Evolutionary conservation across 1,140 invertebrate genomes (phyloP).

Genomic region (Drosophila kepulauana): DNA sequence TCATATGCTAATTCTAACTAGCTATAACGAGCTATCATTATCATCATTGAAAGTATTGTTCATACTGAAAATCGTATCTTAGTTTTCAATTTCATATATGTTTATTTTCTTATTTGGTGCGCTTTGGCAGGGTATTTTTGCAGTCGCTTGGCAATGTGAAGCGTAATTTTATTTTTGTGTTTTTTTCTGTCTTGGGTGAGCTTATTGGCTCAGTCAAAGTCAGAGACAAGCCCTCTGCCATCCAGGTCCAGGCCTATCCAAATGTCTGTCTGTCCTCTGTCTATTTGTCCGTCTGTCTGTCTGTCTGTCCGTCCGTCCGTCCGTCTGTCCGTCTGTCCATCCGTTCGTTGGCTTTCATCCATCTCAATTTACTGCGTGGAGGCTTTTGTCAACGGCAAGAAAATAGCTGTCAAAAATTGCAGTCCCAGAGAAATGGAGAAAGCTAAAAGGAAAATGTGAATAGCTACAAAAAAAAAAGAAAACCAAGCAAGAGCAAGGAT

Average conservation of each 20-base stretch:
- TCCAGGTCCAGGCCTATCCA: slow-evolving; percentile 7
- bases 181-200: slow-evolving; percentile 2
- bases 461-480: not conserved
- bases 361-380: slow-evolving; percentile 60
- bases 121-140: not conserved
- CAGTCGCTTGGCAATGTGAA: not conserved
- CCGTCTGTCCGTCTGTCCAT: slow-evolving; percentile 3
- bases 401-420: slow-evolving; percentile 58
- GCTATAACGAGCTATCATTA: too few species aligned
- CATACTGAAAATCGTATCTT: too few species aligned
- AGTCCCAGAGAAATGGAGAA: slow-evolving; percentile 18
- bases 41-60: too few species aligned
- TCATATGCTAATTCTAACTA: too few species aligned
- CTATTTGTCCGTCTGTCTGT: slow-evolving; percentile 4
- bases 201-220: slow-evolving; percentile 46
- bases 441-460: slow-evolving; percentile 12
- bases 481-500: not conserved
- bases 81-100: too few species aligned
- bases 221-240: slow-evolving; percentile 33
- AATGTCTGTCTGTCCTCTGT: slow-evolving; percentile 11
- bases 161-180: not conserved
- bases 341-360: slow-evolving; percentile 44
- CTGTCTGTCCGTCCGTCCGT: slow-evolving; percentile 4
- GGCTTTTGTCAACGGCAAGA: slow-evolving; percentile 60
- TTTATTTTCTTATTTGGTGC: too few species aligned